A percentile compares a stretch with the other conserved stretches of the same genome.
These are phyloP conservation scores for Taeniopygia guttata DNA, from an alignment of 2,797 vertebrate genomes.

Conservation along the genomic window DNA sequence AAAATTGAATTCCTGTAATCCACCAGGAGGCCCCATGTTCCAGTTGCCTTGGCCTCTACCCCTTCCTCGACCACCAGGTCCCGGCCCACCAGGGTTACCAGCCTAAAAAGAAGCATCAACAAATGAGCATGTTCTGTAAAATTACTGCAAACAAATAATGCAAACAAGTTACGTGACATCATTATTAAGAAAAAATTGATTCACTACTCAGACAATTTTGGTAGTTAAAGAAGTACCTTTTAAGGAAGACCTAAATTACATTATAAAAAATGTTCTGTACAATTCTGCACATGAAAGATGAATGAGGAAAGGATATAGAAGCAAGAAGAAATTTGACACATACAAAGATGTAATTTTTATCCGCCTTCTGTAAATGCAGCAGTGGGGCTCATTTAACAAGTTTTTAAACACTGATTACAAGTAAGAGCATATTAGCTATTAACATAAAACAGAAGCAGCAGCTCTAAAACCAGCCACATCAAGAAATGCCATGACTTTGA, in stretches of 20 bases:
- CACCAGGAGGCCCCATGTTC: constrained; percentile 99
- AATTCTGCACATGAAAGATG: not conserved
- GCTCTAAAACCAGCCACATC: not conserved
- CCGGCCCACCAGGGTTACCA: constrained; percentile 86
- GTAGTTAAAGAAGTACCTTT: not conserved
- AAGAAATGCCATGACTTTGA: not conserved
- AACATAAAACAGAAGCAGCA: not conserved
- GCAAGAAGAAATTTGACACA: not conserved
- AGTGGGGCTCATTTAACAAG: not conserved
- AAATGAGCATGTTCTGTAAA: not conserved
- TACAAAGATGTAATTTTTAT: not conserved
- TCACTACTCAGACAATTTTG: not conserved
- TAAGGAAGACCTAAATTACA: not conserved
- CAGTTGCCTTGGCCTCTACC: constrained; percentile 97
- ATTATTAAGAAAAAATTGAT: not conserved
- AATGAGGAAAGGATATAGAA: not conserved
- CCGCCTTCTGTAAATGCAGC: not conserved
- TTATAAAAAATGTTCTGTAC: not conserved
- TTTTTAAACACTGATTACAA: not conserved
- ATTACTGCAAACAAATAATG: not conserved
- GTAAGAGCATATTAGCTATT: not conserved
- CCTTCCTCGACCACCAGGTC: constrained; percentile 88
- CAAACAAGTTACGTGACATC: not conserved
- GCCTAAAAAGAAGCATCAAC: constrained; percentile 68
- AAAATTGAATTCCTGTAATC: constrained; percentile 97